A percentile compares a stretch with the other conserved stretches of the same genome.
phyloP scores from a whole-genome alignment of 2,113 vertebrate species.

The Cryptomyrus ogoouensis region DNA sequence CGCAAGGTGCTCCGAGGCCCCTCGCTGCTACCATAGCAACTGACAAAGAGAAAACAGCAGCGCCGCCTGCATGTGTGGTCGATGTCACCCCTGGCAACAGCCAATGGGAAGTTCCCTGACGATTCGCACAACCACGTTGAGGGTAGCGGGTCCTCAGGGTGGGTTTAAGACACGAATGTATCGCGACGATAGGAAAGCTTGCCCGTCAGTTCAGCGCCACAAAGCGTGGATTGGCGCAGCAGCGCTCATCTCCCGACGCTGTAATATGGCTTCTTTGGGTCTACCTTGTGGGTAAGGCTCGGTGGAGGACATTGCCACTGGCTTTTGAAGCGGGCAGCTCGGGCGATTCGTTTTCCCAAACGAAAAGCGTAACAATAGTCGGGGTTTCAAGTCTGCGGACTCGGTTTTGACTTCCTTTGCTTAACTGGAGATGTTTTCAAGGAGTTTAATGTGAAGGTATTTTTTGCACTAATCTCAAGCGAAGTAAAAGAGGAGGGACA shows the following conservation, averaged over 20 bases:
- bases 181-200: not conserved
- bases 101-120: constrained; percentile 29
- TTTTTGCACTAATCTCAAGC: not conserved
- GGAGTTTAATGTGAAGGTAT: constrained; percentile 3
- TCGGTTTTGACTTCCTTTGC: not conserved
- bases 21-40: constrained; percentile 17
- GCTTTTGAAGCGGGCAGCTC: constrained; percentile 13
- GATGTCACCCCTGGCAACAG: constrained; percentile 14
- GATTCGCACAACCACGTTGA: not conserved
- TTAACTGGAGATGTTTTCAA: constrained; percentile 1
- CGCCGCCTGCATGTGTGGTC: constrained; percentile 13
- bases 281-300: constrained; percentile 16
- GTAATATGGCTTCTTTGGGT: constrained; percentile 7
- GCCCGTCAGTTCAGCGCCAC: not conserved
- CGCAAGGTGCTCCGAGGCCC: not conserved
- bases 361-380: not conserved
- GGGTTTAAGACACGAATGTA: not conserved
- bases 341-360: not conserved
- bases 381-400: not conserved
- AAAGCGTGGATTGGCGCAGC: constrained; percentile 13
- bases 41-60: constrained; percentile 9
- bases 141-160: not conserved
- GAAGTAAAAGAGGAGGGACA: not conserved
- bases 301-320: constrained; percentile 8
- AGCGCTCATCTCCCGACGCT: not conserved